phyloP scores from a whole-genome alignment of 2,797 vertebrate species.

The Hydrocynus forskahlii region DNA sequence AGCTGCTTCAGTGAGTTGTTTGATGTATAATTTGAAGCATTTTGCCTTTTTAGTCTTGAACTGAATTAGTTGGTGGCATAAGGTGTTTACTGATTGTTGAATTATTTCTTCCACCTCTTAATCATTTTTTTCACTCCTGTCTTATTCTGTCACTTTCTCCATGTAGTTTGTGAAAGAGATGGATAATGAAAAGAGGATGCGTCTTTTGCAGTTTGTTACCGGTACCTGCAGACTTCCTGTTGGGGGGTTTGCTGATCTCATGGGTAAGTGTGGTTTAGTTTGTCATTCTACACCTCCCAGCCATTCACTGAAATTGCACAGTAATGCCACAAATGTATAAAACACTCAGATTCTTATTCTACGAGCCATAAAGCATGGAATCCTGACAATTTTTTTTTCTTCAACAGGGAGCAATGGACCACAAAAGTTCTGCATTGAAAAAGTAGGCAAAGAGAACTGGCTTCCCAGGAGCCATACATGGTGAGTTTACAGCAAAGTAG shows the following conservation, averaged over 20 bases:
- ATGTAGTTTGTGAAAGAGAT: slow-evolving; percentile 96
- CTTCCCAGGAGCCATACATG: slow-evolving; percentile 98
- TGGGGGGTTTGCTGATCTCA: slow-evolving; percentile 94
- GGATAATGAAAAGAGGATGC: slow-evolving; percentile 98
- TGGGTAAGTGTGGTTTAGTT: slow-evolving; percentile 78
- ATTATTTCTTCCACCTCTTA: neutral
- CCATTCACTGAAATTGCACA: neutral
- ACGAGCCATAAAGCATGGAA: neutral
- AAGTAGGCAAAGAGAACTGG: slow-evolving; percentile 99
- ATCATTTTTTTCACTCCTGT: neutral
- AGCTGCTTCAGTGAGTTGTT: neutral
- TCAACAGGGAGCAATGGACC: slow-evolving; percentile 93
- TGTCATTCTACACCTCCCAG: neutral
- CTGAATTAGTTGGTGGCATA: neutral
- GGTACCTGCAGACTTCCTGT: slow-evolving; percentile 95
- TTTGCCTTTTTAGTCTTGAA: neutral
- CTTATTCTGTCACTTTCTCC: neutral
- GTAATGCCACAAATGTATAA: neutral
- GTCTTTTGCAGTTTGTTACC: slow-evolving; percentile 95
- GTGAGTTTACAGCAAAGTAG: slow-evolving; percentile 72
- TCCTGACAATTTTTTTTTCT: neutral
- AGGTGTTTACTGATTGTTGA: neutral
- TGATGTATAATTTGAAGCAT: neutral
- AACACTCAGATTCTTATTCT: neutral
- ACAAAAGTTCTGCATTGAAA: slow-evolving; percentile 98